A percentile compares a stretch with the other conserved stretches of the same genome.
Evolutionary conservation across 37 sponge, comb jelly and placozoan genomes (phyloP).

Genomic region (Haliclona indistincta): DNA sequence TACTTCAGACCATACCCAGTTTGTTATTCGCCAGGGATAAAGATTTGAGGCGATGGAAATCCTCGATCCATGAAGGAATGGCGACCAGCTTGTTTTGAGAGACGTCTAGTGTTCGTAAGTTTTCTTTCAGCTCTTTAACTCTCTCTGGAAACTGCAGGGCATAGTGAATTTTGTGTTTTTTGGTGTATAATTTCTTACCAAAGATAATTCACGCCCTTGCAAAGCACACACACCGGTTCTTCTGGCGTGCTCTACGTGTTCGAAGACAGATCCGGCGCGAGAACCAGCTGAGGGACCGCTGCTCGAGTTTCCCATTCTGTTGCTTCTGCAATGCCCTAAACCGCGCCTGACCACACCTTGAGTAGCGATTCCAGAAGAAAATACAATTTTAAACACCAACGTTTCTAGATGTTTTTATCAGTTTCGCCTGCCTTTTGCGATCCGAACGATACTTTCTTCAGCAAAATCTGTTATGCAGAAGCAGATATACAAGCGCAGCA

Average conservation of each 20-base stretch:
- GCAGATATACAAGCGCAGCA: too few relatives aligned
- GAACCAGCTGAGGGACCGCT: background rate
- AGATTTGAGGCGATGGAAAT: slow-evolving; percentile 41
- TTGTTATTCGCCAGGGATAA: slow-evolving; percentile 53
- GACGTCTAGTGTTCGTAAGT: slow-evolving; percentile 65
- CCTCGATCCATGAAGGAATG: slow-evolving; percentile 60
- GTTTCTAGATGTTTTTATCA: too few relatives aligned
- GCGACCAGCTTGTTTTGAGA: slow-evolving; percentile 58
- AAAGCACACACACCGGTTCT: slow-evolving; percentile 75
- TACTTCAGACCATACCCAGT: slow-evolving; percentile 60
- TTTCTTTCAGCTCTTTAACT: slow-evolving; percentile 15
- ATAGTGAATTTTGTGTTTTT: background rate
- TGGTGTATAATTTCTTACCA: slow-evolving; percentile 35
- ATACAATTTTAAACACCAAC: too few relatives aligned
- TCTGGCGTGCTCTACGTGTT: slow-evolving; percentile 56
- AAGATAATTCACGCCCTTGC: slow-evolving; percentile 36
- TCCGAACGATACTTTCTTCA: too few relatives aligned
- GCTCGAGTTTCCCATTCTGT: slow-evolving; percentile 48
- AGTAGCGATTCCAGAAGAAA: too few relatives aligned
- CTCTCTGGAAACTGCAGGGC: slow-evolving; percentile 49
- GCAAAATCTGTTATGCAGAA: too few relatives aligned
- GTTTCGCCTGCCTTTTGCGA: too few relatives aligned
- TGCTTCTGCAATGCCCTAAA: too few relatives aligned
- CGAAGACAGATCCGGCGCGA: slow-evolving; percentile 12
- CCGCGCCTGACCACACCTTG: too few relatives aligned